Percentiles rank a stretch among this genome's conserved stretches.
Evolutionary conservation across 2,797 vertebrate genomes (phyloP).

Genomic region (Coregonus suidteri): DNA sequence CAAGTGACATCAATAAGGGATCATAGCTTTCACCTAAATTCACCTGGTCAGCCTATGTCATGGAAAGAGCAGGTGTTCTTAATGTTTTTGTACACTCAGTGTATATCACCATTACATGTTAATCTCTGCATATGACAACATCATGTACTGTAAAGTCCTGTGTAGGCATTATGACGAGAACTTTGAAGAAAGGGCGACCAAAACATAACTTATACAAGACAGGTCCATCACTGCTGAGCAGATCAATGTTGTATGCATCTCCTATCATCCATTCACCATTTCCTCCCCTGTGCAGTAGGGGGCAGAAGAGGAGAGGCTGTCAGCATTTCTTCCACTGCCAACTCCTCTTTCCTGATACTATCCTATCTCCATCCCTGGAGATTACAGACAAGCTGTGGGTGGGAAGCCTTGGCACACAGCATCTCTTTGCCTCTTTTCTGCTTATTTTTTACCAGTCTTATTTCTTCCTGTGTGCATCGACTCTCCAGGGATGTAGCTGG

Average conservation of each 20-base stretch:
- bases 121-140: not conserved
- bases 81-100: not conserved
- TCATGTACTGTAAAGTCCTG: not conserved
- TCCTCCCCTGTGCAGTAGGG: constrained; percentile 69
- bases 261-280: constrained; percentile 51
- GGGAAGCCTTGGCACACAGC: constrained; percentile 55
- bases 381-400: constrained; percentile 58
- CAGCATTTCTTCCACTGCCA: constrained; percentile 54
- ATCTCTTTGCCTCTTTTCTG: not conserved
- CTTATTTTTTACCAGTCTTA: not conserved
- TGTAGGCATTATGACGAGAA: not conserved
- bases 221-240: not conserved
- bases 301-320: constrained; percentile 74
- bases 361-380: constrained; percentile 52
- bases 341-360: constrained; percentile 53
- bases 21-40: no score
- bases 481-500: constrained; percentile 10
- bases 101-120: not conserved
- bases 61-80: no score
- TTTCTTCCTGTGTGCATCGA: constrained; percentile 4
- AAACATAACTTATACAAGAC: not conserved
- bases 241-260: not conserved
- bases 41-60: no score
- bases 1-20: no score
- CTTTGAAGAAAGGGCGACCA: not conserved